Evolutionary conservation across 2,888 invertebrate genomes (phyloP).

Genomic region (Spialia ferax): DNA sequence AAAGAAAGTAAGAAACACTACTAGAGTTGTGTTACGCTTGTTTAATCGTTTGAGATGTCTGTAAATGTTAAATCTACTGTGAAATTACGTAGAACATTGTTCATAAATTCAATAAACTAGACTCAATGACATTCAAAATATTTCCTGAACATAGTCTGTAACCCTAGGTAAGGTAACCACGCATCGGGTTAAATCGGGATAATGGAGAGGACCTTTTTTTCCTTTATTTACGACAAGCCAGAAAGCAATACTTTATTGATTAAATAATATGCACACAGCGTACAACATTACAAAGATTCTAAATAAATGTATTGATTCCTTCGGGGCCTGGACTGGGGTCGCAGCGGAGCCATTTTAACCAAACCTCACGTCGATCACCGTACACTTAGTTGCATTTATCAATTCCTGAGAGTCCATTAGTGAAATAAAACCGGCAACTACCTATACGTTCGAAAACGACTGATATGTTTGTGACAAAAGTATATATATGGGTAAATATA

Average conservation of each 20-base stretch:
- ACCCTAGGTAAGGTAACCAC: not conserved
- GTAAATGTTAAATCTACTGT: not conserved
- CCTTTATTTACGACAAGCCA: not conserved
- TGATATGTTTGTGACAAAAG: constrained; percentile 27
- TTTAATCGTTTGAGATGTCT: not conserved
- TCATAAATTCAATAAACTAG: not conserved
- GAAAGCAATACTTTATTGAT: constrained; percentile 8
- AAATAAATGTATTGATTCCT: not conserved
- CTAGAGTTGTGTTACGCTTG: no score
- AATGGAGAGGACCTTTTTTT: not conserved
- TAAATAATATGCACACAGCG: not conserved
- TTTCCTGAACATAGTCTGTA: not conserved
- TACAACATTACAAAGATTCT: not conserved
- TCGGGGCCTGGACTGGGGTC: not conserved
- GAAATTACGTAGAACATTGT: not conserved
- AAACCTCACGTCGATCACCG: constrained; percentile 30
- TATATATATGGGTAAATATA: not conserved
- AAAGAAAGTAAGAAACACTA: no score
- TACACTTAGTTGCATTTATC: constrained; percentile 33
- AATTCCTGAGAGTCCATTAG: constrained; percentile 39
- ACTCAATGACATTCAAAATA: not conserved
- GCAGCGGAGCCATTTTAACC: not conserved
- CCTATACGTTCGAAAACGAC: constrained; percentile 11
- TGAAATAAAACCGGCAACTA: constrained; percentile 9
- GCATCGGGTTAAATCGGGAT: not conserved